Evolutionary conservation across 2,888 invertebrate genomes (phyloP), one percentile per base, ranked within the genome.

Genomic region (Tolmerus cingulatus): DNA sequence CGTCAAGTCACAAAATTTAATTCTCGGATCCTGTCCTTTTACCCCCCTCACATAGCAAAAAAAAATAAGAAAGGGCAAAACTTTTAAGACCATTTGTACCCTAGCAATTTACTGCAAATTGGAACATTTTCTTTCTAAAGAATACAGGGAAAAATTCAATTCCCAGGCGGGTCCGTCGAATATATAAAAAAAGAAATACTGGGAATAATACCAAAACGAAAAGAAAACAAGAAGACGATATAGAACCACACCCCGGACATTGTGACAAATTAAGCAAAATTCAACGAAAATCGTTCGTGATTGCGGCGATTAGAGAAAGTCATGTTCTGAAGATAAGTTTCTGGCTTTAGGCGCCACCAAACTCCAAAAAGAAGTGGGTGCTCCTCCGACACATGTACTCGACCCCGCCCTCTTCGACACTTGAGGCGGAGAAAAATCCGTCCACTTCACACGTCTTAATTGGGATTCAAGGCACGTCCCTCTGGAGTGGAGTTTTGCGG

Each of bases 91-190:
- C 23, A 84, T 66, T 66, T 74, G 66, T 66, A 37, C 84, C 84
- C 84, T 40, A 84, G 86, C 77, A 86, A 86, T 86, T 77, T 77
- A 51, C 37, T 77, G 51, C 77, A 86, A 86, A 86, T 86, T 77
- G 77, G 46, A 81, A 81, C 55, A 81, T 55, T 81, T 51, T 55
- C 51, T 27, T 46, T 51, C 51, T n/a, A 9, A 76, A 55, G 14
- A 81, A 51, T 16, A 55, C 23, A 55, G 12, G 12, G 12, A 46
- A 46, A 46, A 46, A 81, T 77, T 76, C 77, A 46, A 66, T 43
- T 78, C 37, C 40, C 78, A 51, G 77, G 40, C 81, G 74, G 40
- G 34, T 46, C 78, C 30, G n/a, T 46, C 84, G 27, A 46, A 84
- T 8, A 79, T 19, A 40, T 9, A 8, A 37, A 77, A 23, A 27